Base-by-base conservation (phyloP, 2,113 vertebrate species). In the Brachypteracias leptosomus region DNA sequence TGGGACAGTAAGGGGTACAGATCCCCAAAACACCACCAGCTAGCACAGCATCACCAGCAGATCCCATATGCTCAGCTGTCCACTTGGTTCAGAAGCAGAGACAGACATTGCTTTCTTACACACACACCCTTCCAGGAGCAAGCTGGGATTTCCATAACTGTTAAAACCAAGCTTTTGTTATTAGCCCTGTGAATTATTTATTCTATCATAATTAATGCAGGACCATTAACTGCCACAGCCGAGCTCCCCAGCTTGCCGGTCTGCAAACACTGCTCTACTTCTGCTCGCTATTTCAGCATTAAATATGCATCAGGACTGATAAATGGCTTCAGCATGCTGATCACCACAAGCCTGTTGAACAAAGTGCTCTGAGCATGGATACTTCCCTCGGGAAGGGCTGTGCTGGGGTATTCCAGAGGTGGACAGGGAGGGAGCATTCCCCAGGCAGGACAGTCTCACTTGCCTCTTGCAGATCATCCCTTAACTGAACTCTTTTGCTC, bases 171-270 rank as follows among this genome's bases (percentile, higher is more conserved):
- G 82, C 14, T 52, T 96, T 90, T 72, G 46, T 94, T 96, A 93
- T 96, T 85, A 70, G 62, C 74, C 70, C 51, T 7, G 66, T 95
- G 94, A 93, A 89, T 95, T 94, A 95, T 95, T 96, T 90, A 92
- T 85, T 66, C 92, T 58, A 13, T 24, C 71, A 78, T 75, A 72
- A 95, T 90, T 95, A 97, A 94, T 90, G 90, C 88, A 75, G 52
- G 29, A 35, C 5, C 1, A 3, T 46, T 90, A 59, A 58, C 6
- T 19, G 83, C 44, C 35, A 55, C 25, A 33, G 87, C 51, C 46
- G 33, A 75, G 85, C 82, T 94, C 66, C 58, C 59, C 65, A 55
- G 70, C 88, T 82, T 16, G 2, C 73, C 81, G 55, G 5, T 62
- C 89, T 75, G 89, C 62, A 90, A 62, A 47, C 81, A 38, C 42